phyloP scores from a whole-genome alignment of 2,113 vertebrate species.

The Thunnus thynnus region DNA sequence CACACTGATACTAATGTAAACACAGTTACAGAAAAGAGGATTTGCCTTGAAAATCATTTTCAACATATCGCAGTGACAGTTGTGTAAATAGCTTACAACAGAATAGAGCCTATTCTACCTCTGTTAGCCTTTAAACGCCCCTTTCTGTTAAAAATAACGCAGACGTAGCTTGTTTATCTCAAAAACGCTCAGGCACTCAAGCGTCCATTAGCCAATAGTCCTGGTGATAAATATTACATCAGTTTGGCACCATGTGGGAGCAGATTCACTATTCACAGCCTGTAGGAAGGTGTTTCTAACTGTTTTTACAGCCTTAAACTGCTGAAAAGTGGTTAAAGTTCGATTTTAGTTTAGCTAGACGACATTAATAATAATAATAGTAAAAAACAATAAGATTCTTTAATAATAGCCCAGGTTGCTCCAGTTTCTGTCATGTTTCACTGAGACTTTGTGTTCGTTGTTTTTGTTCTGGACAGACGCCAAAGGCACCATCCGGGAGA shows the following conservation, averaged over 20 bases:
- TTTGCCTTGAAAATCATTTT: neutral
- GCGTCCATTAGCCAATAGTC: conserved; percentile 10
- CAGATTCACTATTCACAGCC: neutral
- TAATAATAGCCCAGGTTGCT: no score
- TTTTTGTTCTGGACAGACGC: conserved; percentile 85
- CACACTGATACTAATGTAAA: neutral
- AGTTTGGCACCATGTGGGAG: neutral
- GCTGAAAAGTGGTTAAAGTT: neutral
- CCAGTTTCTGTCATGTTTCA: no score
- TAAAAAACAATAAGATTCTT: no score
- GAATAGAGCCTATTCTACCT: no score
- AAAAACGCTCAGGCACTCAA: neutral
- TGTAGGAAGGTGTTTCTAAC: neutral
- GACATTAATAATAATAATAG: no score
- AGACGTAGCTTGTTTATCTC: neutral
- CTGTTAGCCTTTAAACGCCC: neutral
- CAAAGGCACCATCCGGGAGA: conserved; percentile 98
- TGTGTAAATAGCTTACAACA: no score
- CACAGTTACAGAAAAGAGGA: neutral
- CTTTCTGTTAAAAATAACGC: conserved; percentile 1
- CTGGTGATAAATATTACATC: conserved; percentile 33
- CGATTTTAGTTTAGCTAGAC: neutral
- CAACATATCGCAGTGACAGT: no score
- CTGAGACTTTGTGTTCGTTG: neutral
- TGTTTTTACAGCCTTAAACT: neutral